A percentile compares a stretch with the other conserved stretches of the same genome.
phyloP scores from a whole-genome alignment of 2,113 vertebrate genomes.

The Pelodiscus sinensis region DNA sequence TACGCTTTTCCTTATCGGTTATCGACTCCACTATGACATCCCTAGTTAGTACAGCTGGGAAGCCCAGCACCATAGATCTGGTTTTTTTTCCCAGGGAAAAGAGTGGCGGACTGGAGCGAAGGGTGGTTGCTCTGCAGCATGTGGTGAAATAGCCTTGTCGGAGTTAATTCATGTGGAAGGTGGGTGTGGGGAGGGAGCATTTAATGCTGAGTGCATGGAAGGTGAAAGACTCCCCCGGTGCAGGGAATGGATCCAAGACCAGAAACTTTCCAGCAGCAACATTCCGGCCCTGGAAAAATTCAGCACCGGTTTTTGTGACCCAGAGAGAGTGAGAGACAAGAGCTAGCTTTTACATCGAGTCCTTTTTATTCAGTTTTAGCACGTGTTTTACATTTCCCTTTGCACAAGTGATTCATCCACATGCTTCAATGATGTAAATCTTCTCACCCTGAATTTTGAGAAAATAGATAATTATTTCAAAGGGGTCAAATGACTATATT shows the following conservation, averaged over 20 bases:
- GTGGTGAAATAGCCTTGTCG: neutral
- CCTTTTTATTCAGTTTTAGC: neutral
- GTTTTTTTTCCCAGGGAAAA: neutral
- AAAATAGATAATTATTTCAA: neutral
- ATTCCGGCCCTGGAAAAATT: neutral
- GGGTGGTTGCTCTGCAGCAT: neutral
- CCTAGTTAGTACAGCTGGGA: neutral
- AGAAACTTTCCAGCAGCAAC: no score
- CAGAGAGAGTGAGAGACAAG: neutral
- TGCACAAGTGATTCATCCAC: neutral
- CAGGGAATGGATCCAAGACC: neutral
- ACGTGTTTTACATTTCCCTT: neutral
- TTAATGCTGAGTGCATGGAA: neutral
- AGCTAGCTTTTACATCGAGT: neutral
- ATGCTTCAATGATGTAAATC: neutral
- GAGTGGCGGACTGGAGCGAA: neutral
- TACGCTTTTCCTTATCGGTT: no score
- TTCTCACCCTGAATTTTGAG: neutral
- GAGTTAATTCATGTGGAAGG: neutral
- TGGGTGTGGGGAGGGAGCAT: neutral
- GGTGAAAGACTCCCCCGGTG: neutral
- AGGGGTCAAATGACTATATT: neutral
- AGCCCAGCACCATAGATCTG: neutral
- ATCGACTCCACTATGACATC: no score
- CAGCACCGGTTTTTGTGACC: neutral